phyloP scores from a whole-genome alignment of 1,140 invertebrate genomes.

The Macrocentrus cingulum region DNA sequence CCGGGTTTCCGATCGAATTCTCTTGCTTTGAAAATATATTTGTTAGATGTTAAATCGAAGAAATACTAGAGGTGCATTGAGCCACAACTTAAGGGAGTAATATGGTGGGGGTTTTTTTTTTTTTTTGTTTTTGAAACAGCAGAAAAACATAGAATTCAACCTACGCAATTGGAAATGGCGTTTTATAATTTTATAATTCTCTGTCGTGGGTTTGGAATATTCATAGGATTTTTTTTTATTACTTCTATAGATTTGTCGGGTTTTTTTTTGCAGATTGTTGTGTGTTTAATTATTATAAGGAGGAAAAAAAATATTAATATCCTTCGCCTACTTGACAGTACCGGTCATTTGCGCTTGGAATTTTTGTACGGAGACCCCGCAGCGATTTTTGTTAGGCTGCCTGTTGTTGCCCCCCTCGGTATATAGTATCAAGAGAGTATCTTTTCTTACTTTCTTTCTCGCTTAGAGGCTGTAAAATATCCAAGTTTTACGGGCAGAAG shows the following conservation, averaged over 20 bases:
- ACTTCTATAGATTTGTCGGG: neutral
- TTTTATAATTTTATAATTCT: no score
- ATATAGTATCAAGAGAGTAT: slow-evolving; percentile 9
- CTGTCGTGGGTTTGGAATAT: neutral
- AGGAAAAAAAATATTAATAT: slow-evolving; percentile 10
- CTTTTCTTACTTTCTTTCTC: neutral
- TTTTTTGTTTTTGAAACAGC: neutral
- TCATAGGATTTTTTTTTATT: slow-evolving; percentile 7
- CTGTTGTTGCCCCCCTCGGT: neutral
- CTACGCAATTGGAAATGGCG: neutral
- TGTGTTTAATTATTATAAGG: slow-evolving; percentile 10
- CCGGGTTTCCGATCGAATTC: slow-evolving; percentile 45
- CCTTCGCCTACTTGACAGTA: neutral
- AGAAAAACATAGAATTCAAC: neutral
- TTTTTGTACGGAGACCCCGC: slow-evolving; percentile 2
- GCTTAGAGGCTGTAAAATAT: slow-evolving; percentile 9
- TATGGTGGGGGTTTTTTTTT: neutral
- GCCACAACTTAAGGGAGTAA: no score
- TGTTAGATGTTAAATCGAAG: no score
- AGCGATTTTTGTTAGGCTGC: neutral
- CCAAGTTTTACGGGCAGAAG: slow-evolving; percentile 9
- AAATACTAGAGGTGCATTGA: no score
- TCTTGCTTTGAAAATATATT: no score
- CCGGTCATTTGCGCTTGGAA: neutral
- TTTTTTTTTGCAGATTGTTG: neutral